Evolutionary conservation across 2,888 invertebrate species (phyloP).

Genomic region (Drosophila acutilabella): DNA sequence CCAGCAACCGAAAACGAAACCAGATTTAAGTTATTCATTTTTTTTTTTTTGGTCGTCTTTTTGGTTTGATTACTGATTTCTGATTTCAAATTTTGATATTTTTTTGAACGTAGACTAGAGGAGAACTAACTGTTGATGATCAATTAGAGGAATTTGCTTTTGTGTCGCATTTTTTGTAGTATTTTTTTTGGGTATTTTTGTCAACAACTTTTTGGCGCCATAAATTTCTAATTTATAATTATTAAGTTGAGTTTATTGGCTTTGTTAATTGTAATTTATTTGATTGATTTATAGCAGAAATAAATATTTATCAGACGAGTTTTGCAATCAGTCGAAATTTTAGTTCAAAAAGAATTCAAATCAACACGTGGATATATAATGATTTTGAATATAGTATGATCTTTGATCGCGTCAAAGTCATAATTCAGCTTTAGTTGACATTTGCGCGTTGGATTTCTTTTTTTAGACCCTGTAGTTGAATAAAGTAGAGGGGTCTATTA

Average conservation of each 20-base stretch:
- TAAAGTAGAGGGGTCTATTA: too few species aligned
- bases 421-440: constrained; percentile 64
- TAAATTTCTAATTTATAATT: constrained; percentile 76
- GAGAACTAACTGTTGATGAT: constrained; percentile 55
- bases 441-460: constrained; percentile 5
- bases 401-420: constrained; percentile 60
- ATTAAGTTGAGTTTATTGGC: constrained; percentile 69
- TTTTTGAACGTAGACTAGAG: neutral
- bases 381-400: constrained; percentile 6
- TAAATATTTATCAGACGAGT: constrained; percentile 77
- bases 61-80: neutral
- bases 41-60: too few species aligned
- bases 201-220: constrained; percentile 56
- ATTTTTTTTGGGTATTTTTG: constrained; percentile 16
- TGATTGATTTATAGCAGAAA: constrained; percentile 78
- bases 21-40: constrained; percentile 53
- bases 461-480: too few species aligned
- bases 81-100: neutral
- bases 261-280: constrained; percentile 81
- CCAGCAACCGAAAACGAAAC: constrained; percentile 50
- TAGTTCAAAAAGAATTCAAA: constrained; percentile 34
- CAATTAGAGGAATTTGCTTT: constrained; percentile 68
- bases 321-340: constrained; percentile 65
- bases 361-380: constrained; percentile 11
- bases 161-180: constrained; percentile 9